Base-by-base conservation (phyloP, 2,113 vertebrate genomes). In the Gulo gulo region DNA sequence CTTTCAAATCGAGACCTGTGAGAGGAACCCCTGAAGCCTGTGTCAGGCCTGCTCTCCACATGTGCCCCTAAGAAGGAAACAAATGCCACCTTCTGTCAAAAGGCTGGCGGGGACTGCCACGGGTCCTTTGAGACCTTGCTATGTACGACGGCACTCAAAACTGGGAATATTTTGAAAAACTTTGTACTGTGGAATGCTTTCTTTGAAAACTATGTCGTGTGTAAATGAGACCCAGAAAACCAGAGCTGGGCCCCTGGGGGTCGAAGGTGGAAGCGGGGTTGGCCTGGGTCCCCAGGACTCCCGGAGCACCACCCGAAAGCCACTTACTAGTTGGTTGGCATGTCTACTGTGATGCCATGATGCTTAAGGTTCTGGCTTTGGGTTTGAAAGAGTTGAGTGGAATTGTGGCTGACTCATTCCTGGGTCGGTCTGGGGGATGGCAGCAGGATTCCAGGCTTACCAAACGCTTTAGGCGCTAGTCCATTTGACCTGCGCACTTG, bases 351-450 rank as follows among this genome's bases (percentile, higher is more conserved):
- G 73, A 87, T 16, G 11, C 82, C 67, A 31, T 16, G 78, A 67
- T 42, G 81, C n/a, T 73, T 95, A 94, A 95, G 94, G 95, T 24
- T 96, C 81, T 79, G 83, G 50, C 69, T 84, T 31, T 42, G 47
- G 20, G 26, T 85, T 11, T 24, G 39, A 90, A 97, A 82, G 76
- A 92, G 84, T 1, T 1, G 92, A 42, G 59, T 36, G 47, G 59
- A 31, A 74, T 5, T 78, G 61, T 67, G 67, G 47, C 31, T 67
- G 84, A 55, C 10, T 42, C 47, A 0, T 23, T 63, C 71, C 39
- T 78, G 24, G 73, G 42, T 18, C 0, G 4, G 18, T 39, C 12
- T 1, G 0, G 13, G 67, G 34, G 50, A 91, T 45, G 45, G 82
- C 80, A 29, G 26, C 42, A 52, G 73, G 73, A 63, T 16, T 50